These are phyloP conservation scores for Antidorcas marsupialis DNA, from an alignment of 2,113 vertebrate species.

Conservation along the genomic window DNA sequence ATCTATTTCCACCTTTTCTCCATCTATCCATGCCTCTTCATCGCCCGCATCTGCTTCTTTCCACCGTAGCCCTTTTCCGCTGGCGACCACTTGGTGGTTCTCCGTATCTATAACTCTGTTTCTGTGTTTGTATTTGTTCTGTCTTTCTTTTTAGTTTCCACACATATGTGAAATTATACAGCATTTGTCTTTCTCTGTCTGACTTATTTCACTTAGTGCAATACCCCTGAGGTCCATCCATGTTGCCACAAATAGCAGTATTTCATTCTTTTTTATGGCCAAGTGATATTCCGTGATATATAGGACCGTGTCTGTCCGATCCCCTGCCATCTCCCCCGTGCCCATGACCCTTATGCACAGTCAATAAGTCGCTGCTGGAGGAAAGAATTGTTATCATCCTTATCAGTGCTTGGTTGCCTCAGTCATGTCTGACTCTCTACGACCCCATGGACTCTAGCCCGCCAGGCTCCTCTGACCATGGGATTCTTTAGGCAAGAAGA, in stretches of 20 bases:
- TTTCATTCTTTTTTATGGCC: not conserved
- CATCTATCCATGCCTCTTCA: not conserved
- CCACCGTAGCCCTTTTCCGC: not conserved
- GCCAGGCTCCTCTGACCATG: not conserved
- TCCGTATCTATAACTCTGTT: not conserved
- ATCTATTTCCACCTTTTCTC: not conserved
- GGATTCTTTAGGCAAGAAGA: not conserved
- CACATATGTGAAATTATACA: not conserved
- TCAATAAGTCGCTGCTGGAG: not conserved
- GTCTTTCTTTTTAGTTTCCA: not conserved
- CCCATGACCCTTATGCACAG: not conserved
- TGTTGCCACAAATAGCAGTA: not conserved
- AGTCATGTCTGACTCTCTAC: not conserved
- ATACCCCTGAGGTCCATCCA: not conserved
- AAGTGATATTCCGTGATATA: not conserved
- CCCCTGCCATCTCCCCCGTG: fast-evolving
- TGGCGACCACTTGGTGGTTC: not conserved
- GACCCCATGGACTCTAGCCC: not conserved
- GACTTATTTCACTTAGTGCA: not conserved
- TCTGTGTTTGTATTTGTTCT: not conserved
- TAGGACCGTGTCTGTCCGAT: not conserved
- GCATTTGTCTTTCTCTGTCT: not conserved
- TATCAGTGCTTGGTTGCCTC: not conserved
- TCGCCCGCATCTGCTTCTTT: not conserved
- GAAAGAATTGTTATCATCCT: not conserved